phyloP scores from a whole-genome alignment of 2,113 vertebrate species.

The Ia io region DNA sequence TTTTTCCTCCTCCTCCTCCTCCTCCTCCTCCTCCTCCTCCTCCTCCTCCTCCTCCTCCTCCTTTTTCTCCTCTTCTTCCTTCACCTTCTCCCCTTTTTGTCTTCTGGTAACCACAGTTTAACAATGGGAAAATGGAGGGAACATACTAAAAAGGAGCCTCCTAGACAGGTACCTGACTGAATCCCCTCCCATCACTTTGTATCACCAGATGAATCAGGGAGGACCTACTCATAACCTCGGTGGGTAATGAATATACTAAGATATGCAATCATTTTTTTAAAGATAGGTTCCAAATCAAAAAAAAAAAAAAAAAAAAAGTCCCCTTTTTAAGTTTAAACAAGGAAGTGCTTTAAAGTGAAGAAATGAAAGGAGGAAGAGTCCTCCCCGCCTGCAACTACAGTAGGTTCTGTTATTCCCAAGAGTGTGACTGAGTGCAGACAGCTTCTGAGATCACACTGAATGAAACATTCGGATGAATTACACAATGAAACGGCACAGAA shows the following conservation, averaged over 20 bases:
- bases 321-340: constrained; percentile 33
- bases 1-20: background rate
- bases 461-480: background rate
- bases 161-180: background rate
- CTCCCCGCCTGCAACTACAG: background rate
- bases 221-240: background rate
- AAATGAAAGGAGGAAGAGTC: constrained; percentile 8
- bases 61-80: background rate
- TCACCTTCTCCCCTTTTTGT: background rate
- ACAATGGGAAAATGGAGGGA: constrained; percentile 11
- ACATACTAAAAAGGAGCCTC: background rate
- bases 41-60: background rate
- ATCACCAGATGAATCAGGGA: background rate
- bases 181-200: background rate
- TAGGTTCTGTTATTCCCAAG: background rate
- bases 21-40: background rate
- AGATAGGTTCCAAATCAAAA: background rate
- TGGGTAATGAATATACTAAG: background rate
- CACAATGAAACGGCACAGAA: background rate
- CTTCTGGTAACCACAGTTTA: background rate
- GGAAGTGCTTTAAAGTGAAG: background rate
- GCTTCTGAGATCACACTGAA: constrained; percentile 28
- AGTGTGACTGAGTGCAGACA: background rate
- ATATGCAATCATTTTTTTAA: background rate
- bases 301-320: background rate